phyloP scores from a whole-genome alignment of 2,888 invertebrate species.

The Drosophila seclusa region DNA sequence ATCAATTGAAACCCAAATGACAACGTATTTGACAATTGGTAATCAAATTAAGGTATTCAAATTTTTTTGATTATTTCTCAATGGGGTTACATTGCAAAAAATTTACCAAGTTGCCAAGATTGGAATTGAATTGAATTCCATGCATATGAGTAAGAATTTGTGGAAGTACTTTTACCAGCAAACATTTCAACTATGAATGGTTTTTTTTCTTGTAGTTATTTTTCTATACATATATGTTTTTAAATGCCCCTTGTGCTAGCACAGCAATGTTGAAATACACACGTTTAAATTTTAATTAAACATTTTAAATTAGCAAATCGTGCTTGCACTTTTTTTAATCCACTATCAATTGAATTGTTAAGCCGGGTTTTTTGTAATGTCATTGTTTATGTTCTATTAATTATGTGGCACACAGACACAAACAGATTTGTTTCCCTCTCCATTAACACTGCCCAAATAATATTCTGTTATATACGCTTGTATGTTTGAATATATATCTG shows the following conservation, averaged over 20 bases:
- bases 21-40: slow-evolving; percentile 35
- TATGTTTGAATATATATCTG: slow-evolving; percentile 2
- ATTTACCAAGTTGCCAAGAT: slow-evolving; percentile 3
- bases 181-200: not conserved
- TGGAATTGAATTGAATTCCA: slow-evolving; percentile 24
- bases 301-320: slow-evolving; percentile 21
- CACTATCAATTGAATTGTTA: slow-evolving; percentile 46
- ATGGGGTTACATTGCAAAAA: slow-evolving; percentile 21
- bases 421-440: slow-evolving; percentile 25
- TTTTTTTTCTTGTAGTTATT: not conserved
- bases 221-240: not conserved
- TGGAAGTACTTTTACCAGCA: not conserved
- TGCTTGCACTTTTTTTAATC: slow-evolving; percentile 48
- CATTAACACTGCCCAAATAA: slow-evolving; percentile 24
- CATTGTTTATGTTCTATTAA: slow-evolving; percentile 75
- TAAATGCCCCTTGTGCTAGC: not conserved
- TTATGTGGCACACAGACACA: slow-evolving; percentile 61
- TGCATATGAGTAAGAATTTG: not conserved
- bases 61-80: slow-evolving; percentile 40
- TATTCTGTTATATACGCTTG: not conserved
- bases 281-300: slow-evolving; percentile 17
- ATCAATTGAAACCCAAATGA: slow-evolving; percentile 24
- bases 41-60: slow-evolving; percentile 38
- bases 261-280: not conserved
- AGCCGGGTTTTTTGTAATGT: slow-evolving; percentile 20